phyloP scores from a whole-genome alignment of 1,140 invertebrate species.

The Anthonomus grandis region DNA sequence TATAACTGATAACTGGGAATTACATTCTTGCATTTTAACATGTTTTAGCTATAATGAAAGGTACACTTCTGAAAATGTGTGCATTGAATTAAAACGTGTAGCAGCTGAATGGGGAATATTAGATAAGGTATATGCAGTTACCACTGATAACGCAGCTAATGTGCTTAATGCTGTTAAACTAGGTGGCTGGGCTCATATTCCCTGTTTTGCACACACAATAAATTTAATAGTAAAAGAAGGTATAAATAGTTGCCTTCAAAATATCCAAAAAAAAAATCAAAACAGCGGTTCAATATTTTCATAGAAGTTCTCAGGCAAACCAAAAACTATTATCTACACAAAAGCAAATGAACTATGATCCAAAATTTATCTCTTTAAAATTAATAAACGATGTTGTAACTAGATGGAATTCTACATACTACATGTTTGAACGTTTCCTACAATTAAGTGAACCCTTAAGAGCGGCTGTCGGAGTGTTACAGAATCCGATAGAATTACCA shows the following conservation, averaged over 20 bases:
- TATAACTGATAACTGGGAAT: slow-evolving; percentile 4
- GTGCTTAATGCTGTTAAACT: neutral
- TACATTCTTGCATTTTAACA: slow-evolving; percentile 2
- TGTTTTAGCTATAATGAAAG: slow-evolving; percentile 8
- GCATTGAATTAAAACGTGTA: slow-evolving; percentile 4
- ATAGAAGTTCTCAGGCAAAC: slow-evolving; percentile 9
- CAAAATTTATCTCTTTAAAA: slow-evolving; percentile 18
- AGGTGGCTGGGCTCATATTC: slow-evolving; percentile 7
- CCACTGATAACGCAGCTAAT: slow-evolving; percentile 6
- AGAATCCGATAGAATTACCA: slow-evolving; percentile 2
- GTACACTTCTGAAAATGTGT: slow-evolving; percentile 3
- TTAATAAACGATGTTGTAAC: slow-evolving; percentile 12
- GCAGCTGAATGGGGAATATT: slow-evolving; percentile 11
- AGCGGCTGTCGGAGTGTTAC: slow-evolving; percentile 3
- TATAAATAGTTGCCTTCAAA: neutral
- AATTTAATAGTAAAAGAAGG: slow-evolving; percentile 16
- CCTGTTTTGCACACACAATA: slow-evolving; percentile 11
- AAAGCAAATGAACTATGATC: slow-evolving; percentile 5
- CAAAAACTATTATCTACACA: slow-evolving; percentile 6
- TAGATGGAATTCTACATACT: slow-evolving; percentile 20
- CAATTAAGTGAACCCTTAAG: slow-evolving; percentile 14
- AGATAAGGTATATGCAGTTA: slow-evolving; percentile 9
- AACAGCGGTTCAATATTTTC: slow-evolving; percentile 7
- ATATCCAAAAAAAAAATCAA: neutral
- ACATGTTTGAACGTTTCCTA: slow-evolving; percentile 22